Base-by-base conservation (phyloP, 2,797 vertebrate genomes). In the Rhinatrema bivittatum region DNA sequence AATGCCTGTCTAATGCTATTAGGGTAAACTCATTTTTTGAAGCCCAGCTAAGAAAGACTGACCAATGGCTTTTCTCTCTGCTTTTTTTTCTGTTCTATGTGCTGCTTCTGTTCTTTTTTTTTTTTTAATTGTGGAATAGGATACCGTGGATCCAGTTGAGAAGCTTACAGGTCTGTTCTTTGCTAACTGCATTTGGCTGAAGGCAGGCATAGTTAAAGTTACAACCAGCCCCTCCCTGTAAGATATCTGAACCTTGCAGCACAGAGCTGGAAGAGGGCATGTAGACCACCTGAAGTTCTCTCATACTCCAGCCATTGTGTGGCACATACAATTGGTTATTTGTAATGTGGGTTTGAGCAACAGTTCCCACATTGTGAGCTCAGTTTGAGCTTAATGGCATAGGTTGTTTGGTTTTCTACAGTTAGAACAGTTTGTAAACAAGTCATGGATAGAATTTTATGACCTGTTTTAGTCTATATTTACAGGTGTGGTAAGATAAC, bases 261-360 rank as follows among this genome's bases (percentile, higher is more conserved):
- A 46, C 7, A 0, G 46, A 62, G 48, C 36, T 35, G 55, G 37
- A 44, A 42, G 42, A 56, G 56, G 58, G 56, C 50, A 54, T 74
- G 59, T 46, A 47, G 62, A 62, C 40, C 53, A 45, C 67, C 60
- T 63, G 69, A 72, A 75, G 68, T 54, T 42, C 18, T 69, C 43
- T 58, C 43, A 61, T 65, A 62, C 39, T 35, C 35, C 10, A 23
- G 33, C 50, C 57, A 60, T 76, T 84, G 72, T 76, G 50, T 47
- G 32, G 20, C 42, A 45, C 28, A 38, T 37, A 68, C 65, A 74
- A 39, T 48, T 38, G 57, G 46, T 43, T 62, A 21, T 57, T 60
- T 70, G 62, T 74, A 44, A 38, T 49, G 58, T 47, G 48, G 50
- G 41, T 48, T 56, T 42, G 47, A 44, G 11, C 25, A 53, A 59